phyloP scores from a whole-genome alignment of 2,797 vertebrate genomes.

The Acridotheres tristis region DNA sequence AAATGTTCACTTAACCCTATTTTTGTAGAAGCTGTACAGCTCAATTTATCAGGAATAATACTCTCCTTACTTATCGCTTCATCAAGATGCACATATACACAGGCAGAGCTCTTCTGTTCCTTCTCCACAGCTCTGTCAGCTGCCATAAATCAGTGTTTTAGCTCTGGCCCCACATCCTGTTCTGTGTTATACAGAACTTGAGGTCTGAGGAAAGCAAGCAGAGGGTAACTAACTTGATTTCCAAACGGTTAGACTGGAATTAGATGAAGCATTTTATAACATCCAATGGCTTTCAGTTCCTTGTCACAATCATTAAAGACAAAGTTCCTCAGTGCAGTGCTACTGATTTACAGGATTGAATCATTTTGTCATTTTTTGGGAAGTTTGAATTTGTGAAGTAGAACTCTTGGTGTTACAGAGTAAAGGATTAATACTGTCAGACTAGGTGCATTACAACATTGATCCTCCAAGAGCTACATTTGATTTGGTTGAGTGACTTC shows the following conservation, averaged over 20 bases:
- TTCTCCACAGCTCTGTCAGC: background rate
- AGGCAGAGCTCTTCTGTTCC: background rate
- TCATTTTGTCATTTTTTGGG: background rate
- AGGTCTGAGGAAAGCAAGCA: background rate
- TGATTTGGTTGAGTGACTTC: slow-evolving; percentile 8
- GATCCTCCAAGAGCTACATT: background rate
- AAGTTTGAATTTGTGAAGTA: background rate
- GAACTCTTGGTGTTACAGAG: background rate
- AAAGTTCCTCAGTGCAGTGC: background rate
- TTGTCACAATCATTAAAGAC: background rate
- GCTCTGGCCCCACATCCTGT: background rate
- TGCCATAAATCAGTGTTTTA: background rate
- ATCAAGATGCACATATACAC: background rate
- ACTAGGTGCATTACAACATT: background rate
- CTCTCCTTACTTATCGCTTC: background rate
- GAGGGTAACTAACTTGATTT: background rate
- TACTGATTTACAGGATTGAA: background rate
- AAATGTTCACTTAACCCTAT: slow-evolving; percentile 49
- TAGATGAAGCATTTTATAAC: background rate
- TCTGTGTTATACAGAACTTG: background rate
- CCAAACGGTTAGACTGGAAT: background rate
- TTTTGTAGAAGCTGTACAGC: background rate
- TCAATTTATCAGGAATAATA: slow-evolving; percentile 20
- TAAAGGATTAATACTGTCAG: background rate
- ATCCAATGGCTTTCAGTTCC: background rate